These are phyloP conservation scores for Pogoniulus pusillus DNA, from an alignment of 2,797 vertebrate genomes.

Conservation along the genomic window DNA sequence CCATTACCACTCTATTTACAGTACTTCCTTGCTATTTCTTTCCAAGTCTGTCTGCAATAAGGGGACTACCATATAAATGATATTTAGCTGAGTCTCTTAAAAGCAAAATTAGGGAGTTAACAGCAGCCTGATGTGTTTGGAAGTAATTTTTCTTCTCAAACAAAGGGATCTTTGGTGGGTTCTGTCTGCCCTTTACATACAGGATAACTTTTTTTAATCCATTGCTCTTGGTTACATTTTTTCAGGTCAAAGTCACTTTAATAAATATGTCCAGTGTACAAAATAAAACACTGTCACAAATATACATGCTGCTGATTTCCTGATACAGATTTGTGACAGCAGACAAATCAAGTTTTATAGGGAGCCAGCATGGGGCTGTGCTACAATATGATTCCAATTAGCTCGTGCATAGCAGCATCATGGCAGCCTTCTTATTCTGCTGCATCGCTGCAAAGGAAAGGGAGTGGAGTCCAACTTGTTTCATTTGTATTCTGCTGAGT, in stretches of 20 bases:
- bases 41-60: neutral
- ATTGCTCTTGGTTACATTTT: neutral
- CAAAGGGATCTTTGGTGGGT: neutral
- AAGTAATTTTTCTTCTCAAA: neutral
- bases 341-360: conserved; percentile 24
- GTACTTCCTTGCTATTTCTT: neutral
- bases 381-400: neutral
- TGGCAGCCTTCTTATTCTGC: neutral
- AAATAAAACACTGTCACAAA: neutral
- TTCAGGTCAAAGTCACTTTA: conserved; percentile 21
- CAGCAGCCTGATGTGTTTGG: neutral
- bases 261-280: neutral
- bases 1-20: neutral
- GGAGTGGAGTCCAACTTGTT: neutral
- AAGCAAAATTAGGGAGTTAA: neutral
- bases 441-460: neutral
- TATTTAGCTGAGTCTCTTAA: neutral
- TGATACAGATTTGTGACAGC: neutral
- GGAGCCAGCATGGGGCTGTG: neutral
- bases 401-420: neutral
- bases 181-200: neutral
- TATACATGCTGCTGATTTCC: neutral
- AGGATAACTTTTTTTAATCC: neutral
- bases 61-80: neutral
- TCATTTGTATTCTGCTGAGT: neutral